Evolutionary conservation across 2,888 invertebrate genomes (phyloP).

Genomic region (Mesorhabditis belari): DNA sequence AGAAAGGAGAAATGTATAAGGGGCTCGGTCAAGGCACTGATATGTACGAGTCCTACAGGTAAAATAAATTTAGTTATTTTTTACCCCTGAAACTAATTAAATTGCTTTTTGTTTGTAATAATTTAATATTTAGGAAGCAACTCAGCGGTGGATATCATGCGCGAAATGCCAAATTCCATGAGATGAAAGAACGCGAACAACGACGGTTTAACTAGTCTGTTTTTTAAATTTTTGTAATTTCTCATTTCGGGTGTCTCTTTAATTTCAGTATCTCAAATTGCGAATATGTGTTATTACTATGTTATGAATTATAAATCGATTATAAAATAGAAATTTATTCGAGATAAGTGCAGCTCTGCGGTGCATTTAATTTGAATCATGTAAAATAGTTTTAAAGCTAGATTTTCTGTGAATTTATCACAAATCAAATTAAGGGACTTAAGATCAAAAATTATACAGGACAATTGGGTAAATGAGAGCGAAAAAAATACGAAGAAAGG

Average conservation of each 20-base stretch:
- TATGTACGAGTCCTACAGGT: neutral
- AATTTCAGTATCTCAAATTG: no score
- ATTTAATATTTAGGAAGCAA: no score
- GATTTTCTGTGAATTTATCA: neutral
- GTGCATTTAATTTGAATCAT: no score
- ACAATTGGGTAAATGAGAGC: neutral
- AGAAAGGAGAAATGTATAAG: conserved; percentile 84
- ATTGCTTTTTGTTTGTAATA: no score
- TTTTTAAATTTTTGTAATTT: neutral
- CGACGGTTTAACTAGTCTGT: no score
- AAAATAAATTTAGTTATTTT: no score
- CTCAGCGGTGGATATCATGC: no score
- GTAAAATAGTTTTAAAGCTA: neutral
- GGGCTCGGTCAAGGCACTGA: conserved; percentile 70
- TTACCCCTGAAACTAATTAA: no score
- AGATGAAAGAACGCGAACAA: no score
- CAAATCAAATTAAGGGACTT: neutral
- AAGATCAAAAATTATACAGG: neutral
- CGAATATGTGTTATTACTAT: neutral
- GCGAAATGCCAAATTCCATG: no score
- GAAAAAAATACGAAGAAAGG: neutral
- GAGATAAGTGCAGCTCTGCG: neutral
- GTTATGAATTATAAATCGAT: neutral
- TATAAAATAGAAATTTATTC: neutral
- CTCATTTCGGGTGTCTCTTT: no score